Evolutionary conservation across 2,113 vertebrate species (phyloP), one percentile per base, ranked within the genome.

Genomic region (Erythrocercus mccallii): DNA sequence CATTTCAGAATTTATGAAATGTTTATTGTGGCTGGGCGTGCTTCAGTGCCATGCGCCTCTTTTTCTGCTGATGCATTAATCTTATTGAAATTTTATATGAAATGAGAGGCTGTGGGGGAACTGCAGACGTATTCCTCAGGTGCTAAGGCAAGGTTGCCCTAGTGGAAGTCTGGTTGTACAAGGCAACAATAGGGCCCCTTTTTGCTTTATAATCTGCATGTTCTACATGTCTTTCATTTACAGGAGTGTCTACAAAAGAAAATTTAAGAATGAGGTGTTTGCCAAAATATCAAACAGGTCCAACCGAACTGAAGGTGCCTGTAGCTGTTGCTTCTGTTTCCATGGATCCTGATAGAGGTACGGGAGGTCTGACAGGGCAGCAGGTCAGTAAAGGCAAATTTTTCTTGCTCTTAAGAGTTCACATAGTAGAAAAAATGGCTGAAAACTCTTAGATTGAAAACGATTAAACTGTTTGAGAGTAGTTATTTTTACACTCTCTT

Each of bases 161-260:
- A 53, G 35, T 84, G 22, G 15, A 53, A 61, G 11, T 78, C 21
- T 38, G 38, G 13, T 42, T 79, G 9, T 37, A 48, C 35, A 35
- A 77, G 73, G 20, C 31, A 85, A 83, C 42, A 65, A 15, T 64
- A 77, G 13, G 25, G 33, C 35, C 10, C n/a, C 35, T 85, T 96
- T 77, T 93, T 24, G 78, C 44, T 78, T 78, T 28, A 23, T 88
- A 68, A 84, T 66, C 21, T 82, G 12, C 31, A 3, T 96, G 33
- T 95, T 90, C 73, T 95, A 22, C 88, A 92, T 96, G 57, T 89
- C 64, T 95, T 80, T 95, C 60, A 91, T 92, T 82, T 72, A 44
- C 96, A 98, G 98, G 97, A 84, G 76, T 94, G n/a, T 97, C 98
- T 73, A 70, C 95, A 86, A 98, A 97, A 96, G 93, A 61, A 96